A percentile compares a stretch with the other conserved stretches of the same genome.
These are phyloP conservation scores for Eupeodes corollae DNA, from an alignment of 1,140 invertebrate species.

Conservation along the genomic window DNA sequence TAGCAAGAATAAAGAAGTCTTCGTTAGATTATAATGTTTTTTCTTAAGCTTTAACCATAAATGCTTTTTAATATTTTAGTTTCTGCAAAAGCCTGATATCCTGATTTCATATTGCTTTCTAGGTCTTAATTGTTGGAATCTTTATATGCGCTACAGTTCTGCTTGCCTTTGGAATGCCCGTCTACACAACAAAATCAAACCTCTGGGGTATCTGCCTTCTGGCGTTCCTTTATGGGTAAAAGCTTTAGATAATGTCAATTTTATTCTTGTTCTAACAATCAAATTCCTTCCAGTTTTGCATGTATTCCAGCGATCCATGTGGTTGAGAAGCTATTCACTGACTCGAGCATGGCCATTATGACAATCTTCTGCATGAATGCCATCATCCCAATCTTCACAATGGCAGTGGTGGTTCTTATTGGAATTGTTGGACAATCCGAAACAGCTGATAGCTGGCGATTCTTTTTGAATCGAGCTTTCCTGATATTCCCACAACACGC, in stretches of 20 bases:
- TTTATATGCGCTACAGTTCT: slow-evolving; percentile 44
- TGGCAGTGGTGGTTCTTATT: slow-evolving; percentile 48
- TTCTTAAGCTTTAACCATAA: too few species aligned
- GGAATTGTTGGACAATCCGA: slow-evolving; percentile 50
- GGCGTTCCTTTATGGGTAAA: slow-evolving; percentile 45
- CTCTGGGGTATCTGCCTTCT: slow-evolving; percentile 46
- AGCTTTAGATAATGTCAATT: slow-evolving; percentile 8
- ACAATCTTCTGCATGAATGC: slow-evolving; percentile 52
- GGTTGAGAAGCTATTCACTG: slow-evolving; percentile 48
- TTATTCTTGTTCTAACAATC: slow-evolving; percentile 15
- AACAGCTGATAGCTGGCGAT: slow-evolving; percentile 42
- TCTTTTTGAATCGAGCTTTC: slow-evolving; percentile 47
- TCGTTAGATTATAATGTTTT: too few species aligned
- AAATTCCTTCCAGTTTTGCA: slow-evolving; percentile 33
- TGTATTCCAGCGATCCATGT: slow-evolving; percentile 43
- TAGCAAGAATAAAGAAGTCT: too few species aligned
- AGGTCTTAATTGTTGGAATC: slow-evolving; percentile 43
- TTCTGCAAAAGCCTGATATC: too few species aligned
- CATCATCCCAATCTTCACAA: slow-evolving; percentile 46
- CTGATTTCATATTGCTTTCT: too few species aligned
- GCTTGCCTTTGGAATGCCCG: slow-evolving; percentile 47
- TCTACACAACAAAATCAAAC: slow-evolving; percentile 51
- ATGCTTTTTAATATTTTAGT: too few species aligned
- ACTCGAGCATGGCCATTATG: slow-evolving; percentile 53
- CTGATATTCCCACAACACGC: slow-evolving; percentile 52